A percentile compares a stretch with the other conserved stretches of the same genome.
Conservation (phyloP, 1,140 invertebrate genomes). For the Hydropsyche tenuis region DNA sequence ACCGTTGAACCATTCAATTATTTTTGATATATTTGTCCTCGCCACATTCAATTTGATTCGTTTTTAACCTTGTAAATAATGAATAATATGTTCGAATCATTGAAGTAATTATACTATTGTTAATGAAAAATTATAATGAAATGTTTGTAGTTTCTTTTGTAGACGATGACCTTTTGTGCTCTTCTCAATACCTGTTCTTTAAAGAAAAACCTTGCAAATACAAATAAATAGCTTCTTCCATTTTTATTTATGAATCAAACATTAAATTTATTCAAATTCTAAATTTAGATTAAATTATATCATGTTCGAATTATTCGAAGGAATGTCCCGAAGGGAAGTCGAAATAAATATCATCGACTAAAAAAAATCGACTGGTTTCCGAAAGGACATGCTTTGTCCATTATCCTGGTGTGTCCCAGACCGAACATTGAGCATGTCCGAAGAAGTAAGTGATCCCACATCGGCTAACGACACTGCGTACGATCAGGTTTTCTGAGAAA, state of each 20-base stretch:
- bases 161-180: constrained; percentile 15
- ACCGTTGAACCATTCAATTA: too few relatives aligned
- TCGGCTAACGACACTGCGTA: constrained; percentile 23
- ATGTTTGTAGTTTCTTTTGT: constrained; percentile 21
- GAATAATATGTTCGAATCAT: constrained; percentile 13
- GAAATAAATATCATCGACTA: too few relatives aligned
- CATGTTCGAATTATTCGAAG: not conserved
- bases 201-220: not conserved
- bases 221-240: not conserved
- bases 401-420: constrained; percentile 32
- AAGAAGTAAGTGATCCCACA: constrained; percentile 12
- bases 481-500: constrained; percentile 45
- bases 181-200: constrained; percentile 16
- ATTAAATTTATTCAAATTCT: too few relatives aligned
- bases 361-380: constrained; percentile 13
- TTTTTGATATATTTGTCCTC: not conserved
- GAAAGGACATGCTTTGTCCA: constrained; percentile 43
- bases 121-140: constrained; percentile 22
- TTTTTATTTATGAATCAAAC: not conserved
- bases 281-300: too few relatives aligned
- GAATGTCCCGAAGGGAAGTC: not conserved
- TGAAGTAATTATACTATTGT: constrained; percentile 27
- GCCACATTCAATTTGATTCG: constrained; percentile 7
- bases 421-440: not conserved
- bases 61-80: not conserved